phyloP scores from a whole-genome alignment of 2,113 vertebrate species.

The Amblyopsis rosae region DNA sequence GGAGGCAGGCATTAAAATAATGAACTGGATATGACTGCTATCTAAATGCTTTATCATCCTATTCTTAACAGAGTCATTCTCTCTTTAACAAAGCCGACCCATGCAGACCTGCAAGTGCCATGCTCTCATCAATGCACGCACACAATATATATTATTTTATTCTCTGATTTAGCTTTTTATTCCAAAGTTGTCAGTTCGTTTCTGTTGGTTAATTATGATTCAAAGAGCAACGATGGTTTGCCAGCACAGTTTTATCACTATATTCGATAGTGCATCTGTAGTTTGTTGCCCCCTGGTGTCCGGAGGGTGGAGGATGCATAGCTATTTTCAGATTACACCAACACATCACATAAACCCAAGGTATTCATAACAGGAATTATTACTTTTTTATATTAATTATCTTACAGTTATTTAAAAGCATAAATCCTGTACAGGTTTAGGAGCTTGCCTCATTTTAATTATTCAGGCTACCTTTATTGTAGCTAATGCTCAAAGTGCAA shows the following conservation, averaged over 20 bases:
- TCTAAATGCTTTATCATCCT: no score
- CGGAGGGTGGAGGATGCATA: slow-evolving; percentile 14
- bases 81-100: no score
- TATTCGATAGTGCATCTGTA: not conserved
- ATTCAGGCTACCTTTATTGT: not conserved
- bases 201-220: no score
- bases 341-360: not conserved
- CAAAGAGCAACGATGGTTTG: no score
- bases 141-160: no score
- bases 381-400: not conserved
- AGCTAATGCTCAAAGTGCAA: not conserved
- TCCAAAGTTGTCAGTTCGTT: no score
- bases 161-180: no score
- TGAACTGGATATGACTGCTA: no score
- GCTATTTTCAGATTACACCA: not conserved
- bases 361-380: slow-evolving; percentile 1
- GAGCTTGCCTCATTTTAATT: not conserved
- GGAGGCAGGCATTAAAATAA: not conserved
- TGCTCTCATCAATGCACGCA: no score
- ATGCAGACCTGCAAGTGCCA: no score
- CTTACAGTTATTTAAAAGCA: no score
- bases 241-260: not conserved
- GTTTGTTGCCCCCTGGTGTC: slow-evolving; percentile 53
- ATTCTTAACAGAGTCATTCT: no score
- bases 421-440: not conserved